Evolutionary conservation across 2,113 vertebrate species (phyloP).

Genomic region (Ammodramus savannarum): DNA sequence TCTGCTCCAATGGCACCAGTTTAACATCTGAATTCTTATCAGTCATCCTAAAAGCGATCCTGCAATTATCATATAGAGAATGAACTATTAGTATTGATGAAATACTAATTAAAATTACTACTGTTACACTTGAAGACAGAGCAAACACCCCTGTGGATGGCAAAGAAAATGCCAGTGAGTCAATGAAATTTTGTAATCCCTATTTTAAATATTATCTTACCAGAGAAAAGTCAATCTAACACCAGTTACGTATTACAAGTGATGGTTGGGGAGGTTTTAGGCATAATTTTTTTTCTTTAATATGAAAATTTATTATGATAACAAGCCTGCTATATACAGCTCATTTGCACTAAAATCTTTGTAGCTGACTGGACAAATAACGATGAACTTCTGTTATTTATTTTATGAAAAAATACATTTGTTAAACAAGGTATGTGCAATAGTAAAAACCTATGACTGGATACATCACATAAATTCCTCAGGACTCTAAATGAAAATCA

Average conservation of each 20-base stretch:
- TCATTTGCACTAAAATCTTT: not conserved
- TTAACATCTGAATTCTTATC: constrained; percentile 18
- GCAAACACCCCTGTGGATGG: not conserved
- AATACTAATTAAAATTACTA: constrained; percentile 30
- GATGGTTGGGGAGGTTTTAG: not conserved
- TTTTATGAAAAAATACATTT: not conserved
- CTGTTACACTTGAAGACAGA: not conserved
- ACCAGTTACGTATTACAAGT: not conserved
- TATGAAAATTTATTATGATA: not conserved
- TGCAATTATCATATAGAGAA: constrained; percentile 5
- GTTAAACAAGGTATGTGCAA: not conserved
- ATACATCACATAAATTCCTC: not conserved
- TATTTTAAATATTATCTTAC: constrained; percentile 1
- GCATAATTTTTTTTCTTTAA: not conserved
- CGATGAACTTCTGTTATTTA: not conserved
- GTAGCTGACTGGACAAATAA: not conserved
- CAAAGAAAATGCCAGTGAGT: constrained; percentile 10
- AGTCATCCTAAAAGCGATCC: not conserved
- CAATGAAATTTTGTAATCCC: not conserved
- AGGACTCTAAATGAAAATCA: not conserved
- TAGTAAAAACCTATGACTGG: not conserved
- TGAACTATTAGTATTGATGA: not conserved
- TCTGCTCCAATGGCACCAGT: not conserved
- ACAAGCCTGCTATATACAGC: not conserved
- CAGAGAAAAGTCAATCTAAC: not conserved